phyloP scores from a whole-genome alignment of 1,140 invertebrate species.

The Parapsyche elsis region DNA sequence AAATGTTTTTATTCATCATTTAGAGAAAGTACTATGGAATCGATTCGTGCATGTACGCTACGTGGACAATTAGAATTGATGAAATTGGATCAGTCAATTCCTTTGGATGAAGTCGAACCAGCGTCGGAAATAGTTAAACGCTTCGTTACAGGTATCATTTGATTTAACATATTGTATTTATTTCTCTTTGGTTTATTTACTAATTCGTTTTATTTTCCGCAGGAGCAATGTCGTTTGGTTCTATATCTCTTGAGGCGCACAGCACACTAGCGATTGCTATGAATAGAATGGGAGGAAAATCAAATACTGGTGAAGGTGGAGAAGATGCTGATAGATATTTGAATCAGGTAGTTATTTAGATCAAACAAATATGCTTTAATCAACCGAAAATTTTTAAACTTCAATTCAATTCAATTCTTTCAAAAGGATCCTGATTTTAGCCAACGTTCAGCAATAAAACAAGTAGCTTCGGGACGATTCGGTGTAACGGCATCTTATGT shows the following conservation, averaged over 20 bases:
- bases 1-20: slow-evolving; percentile 17
- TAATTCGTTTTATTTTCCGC: slow-evolving; percentile 39
- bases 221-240: slow-evolving; percentile 73
- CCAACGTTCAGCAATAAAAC: slow-evolving; percentile 84
- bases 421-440: slow-evolving; percentile 81
- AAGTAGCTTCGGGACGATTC: slow-evolving; percentile 97
- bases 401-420: too few species aligned
- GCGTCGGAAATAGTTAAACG: slow-evolving; percentile 96
- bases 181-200: neutral
- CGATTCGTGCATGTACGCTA: slow-evolving; percentile 88
- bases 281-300: slow-evolving; percentile 96
- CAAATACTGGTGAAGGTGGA: slow-evolving; percentile 96
- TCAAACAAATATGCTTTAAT: slow-evolving; percentile 22
- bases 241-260: slow-evolving; percentile 88
- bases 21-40: slow-evolving; percentile 86
- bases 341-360: slow-evolving; percentile 63
- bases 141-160: slow-evolving; percentile 67
- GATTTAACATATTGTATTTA: neutral
- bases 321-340: slow-evolving; percentile 90
- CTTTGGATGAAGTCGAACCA: slow-evolving; percentile 90
- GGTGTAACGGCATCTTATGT: slow-evolving; percentile 98
- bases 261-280: slow-evolving; percentile 95
- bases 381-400: neutral
- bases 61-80: slow-evolving; percentile 92
- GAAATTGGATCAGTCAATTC: slow-evolving; percentile 79